Base-by-base conservation (phyloP, 2,888 invertebrate genomes). In the Caenorhabditis doughertyi region DNA sequence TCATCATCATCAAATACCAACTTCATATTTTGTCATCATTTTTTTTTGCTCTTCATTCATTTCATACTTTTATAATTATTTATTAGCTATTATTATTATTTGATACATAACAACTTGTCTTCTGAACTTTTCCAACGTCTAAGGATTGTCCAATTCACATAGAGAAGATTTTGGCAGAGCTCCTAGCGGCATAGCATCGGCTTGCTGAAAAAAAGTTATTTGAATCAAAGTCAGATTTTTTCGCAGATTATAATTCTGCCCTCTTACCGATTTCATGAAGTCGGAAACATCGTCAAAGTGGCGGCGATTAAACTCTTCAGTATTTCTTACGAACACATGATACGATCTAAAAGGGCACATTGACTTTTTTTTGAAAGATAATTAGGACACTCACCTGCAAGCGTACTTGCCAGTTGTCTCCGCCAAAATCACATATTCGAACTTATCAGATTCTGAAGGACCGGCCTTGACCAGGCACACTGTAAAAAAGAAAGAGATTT, bases 201-300 rank as follows among this genome's bases (percentile, higher is more conserved):
- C 81, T 68, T 80, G 67, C 76, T 80, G 35, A 53, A 85, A 84
- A 49, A 44, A 16, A 47, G 13, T 18, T 47, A n/a, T n/a, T n/a
- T n/a, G n/a, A n/a, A n/a, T 18, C 42, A 13, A 42, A 42, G 47
- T 27, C 4, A 9, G 3, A n/a, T 25, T 29, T 18, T 29, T 11
- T 25, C 9, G n/a, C 9, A 27, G 39, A 16, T 13, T 42, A 18
- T 35, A n/a, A n/a, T 25, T 27, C 7, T 60, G 51, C 5, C 47
- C 53, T 62, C 70, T 64, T 60, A 72, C 60, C 56, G 76, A 62
- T 76, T 87, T 87, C 88, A 90, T 87, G 73, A 89, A 89, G 3
- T 89, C 89, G 1, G 89, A 85, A 29, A 90, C 84, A 73, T 89
- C 89, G 71, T 90, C 89, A 70, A 87, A 89, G 71, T 89, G 86